A percentile compares a stretch with the other conserved stretches of the same genome.
Conservation (phyloP, 37 sponge, comb jelly and placozoan genomes). For the Beroe ovata region DNA sequence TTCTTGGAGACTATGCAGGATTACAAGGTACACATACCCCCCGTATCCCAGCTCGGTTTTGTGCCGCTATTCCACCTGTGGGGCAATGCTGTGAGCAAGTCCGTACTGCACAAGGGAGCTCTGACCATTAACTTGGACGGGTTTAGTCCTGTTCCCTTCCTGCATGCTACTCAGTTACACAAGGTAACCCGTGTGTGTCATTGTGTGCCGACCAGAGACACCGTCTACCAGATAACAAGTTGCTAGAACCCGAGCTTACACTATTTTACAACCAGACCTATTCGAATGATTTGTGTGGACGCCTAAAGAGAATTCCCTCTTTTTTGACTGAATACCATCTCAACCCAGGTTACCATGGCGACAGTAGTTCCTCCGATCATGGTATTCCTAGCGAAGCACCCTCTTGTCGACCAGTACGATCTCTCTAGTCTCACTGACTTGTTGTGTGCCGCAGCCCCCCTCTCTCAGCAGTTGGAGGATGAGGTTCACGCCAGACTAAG, state of each 20-base stretch:
- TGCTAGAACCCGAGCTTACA: too few species aligned
- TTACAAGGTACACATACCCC: constrained; percentile 68
- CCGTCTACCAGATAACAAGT: too few species aligned
- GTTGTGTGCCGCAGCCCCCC: constrained; percentile 81
- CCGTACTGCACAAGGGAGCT: neutral
- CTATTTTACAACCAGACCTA: too few species aligned
- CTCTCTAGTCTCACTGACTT: constrained; percentile 71
- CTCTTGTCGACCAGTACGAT: constrained; percentile 78
- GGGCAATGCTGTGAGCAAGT: neutral
- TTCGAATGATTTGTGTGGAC: too few species aligned
- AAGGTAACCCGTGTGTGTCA: constrained; percentile 65
- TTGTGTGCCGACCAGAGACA: too few species aligned
- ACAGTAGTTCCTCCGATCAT: constrained; percentile 79
- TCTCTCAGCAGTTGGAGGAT: constrained; percentile 73
- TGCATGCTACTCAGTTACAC: neutral
- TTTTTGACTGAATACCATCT: neutral
- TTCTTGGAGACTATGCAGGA: constrained; percentile 73
- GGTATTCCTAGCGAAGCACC: constrained; percentile 84
- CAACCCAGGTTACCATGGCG: neutral
- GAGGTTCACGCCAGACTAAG: constrained; percentile 7
- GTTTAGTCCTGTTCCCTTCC: neutral
- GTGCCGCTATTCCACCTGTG: neutral
- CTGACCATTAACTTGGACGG: neutral
- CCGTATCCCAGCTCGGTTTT: neutral
- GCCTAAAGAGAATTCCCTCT: too few species aligned